Evolutionary conservation across 2,113 vertebrate genomes (phyloP), one percentile per base, ranked within the genome.

Genomic region (Notechis scutatus): DNA sequence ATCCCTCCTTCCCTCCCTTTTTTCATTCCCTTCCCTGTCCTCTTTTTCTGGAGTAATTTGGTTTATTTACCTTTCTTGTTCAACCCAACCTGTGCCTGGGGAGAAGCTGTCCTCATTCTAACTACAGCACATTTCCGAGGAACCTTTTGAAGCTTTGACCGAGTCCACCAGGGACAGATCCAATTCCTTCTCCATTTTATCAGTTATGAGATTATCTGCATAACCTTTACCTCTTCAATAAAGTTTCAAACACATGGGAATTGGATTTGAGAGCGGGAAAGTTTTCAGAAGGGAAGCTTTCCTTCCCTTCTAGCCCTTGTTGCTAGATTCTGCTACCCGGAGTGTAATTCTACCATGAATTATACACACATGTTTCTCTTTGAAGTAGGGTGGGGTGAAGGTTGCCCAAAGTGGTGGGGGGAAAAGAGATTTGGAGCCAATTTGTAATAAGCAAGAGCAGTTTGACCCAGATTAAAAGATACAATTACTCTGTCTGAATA

Each of bases 401-500:
- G 59, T 6, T 54, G n/a, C 69, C 69, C 69, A 81, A 18, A 39
- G n/a, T 81, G 54, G 85, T 26, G 34, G 50, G 92, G 90, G 52
- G 21, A 2, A 12, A 52, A 93, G 93, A 47, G 91, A 95, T 93
- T 96, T 96, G 91, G 96, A 97, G 97, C 96, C 97, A 97, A 97
- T 97, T 96, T 97, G 94, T 97, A 98, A 98, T 97, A 98, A 97
- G 97, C 94, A 97, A 96, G 98, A 98, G 95, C 97, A 98, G 97
- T 97, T 96, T 98, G 98, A 98, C 97, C 98, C 97, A 98, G 97
- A 98, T 98, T 98, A 98, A 98, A 98, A 98, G 98, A 97, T 98
- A 98, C 97, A 98, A 98, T 98, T 98, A 98, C 94, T 97, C 97
- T 98, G 98, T 98, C 98, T 98, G 97, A 97, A 96, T 94, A 97